Evolutionary conservation across 2,797 vertebrate genomes (phyloP).

Genomic region (Pteropus rufus): DNA sequence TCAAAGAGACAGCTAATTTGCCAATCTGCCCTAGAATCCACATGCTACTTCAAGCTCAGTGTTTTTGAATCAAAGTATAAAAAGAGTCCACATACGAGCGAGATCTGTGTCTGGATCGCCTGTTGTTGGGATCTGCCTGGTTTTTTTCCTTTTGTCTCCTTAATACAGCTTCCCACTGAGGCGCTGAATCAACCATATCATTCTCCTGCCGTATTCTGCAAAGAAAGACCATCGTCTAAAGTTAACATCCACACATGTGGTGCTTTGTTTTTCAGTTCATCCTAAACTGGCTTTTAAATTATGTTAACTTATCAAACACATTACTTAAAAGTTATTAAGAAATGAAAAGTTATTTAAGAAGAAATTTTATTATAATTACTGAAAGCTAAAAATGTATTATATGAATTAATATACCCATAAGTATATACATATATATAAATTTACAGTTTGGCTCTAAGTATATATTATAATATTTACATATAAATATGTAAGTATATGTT

Average conservation of each 20-base stretch:
- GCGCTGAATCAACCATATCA: conserved; percentile 87
- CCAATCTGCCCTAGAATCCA: neutral
- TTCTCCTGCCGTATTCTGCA: conserved; percentile 87
- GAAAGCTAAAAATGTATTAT: neutral
- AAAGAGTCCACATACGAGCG: conserved; percentile 87
- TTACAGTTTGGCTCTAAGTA: neutral
- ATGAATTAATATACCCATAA: neutral
- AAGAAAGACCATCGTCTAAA: conserved; percentile 39
- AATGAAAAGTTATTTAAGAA: neutral
- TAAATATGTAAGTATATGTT: neutral
- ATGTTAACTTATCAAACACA: neutral
- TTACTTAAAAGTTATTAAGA: neutral
- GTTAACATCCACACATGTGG: neutral
- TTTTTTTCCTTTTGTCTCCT: conserved; percentile 89
- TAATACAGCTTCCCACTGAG: conserved; percentile 90
- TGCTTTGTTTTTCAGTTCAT: neutral
- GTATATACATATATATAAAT: neutral
- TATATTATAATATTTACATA: neutral
- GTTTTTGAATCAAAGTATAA: neutral
- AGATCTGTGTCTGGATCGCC: conserved; percentile 90
- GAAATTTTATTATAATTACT: neutral
- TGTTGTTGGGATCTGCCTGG: conserved; percentile 85
- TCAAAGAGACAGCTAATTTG: neutral
- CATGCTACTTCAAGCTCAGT: neutral
- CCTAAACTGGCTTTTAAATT: neutral